These are phyloP conservation scores for Strigops habroptila DNA, from an alignment of 2,113 vertebrate genomes.

Conservation along the genomic window DNA sequence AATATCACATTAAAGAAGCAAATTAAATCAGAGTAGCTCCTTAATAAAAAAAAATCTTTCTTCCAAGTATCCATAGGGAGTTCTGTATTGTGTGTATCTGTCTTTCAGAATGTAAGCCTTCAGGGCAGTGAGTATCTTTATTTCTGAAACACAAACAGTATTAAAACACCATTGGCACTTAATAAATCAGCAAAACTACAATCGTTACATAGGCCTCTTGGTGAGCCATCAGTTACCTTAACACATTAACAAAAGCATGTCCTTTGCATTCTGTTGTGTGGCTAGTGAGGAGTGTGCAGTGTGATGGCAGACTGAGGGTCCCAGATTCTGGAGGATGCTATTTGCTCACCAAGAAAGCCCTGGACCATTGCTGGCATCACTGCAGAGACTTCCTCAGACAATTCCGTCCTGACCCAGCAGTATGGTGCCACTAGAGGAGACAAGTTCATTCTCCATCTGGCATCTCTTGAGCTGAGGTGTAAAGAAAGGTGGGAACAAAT, in stretches of 20 bases:
- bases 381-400: neutral
- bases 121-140: slow-evolving; percentile 49
- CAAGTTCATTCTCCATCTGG: neutral
- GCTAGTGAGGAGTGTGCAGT: fast-evolving
- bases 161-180: slow-evolving; percentile 60
- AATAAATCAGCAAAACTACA: slow-evolving; percentile 57
- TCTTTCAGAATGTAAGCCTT: slow-evolving; percentile 52
- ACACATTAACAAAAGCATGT: neutral
- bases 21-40: slow-evolving; percentile 65
- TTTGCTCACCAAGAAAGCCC: neutral
- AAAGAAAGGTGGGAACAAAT: neutral
- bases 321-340: neutral
- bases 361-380: neutral
- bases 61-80: neutral
- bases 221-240: neutral
- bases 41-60: slow-evolving; percentile 63
- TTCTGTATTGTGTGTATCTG: slow-evolving; percentile 51
- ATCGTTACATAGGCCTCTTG: slow-evolving; percentile 4
- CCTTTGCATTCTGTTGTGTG: neutral
- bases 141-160: slow-evolving; percentile 61
- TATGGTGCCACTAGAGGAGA: fast-evolving
- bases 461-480: neutral
- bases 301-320: neutral
- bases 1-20: slow-evolving; percentile 55
- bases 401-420: neutral